Percentiles rank a stretch among this genome's conserved stretches.
Conservation (phyloP, 2,113 vertebrate species). For the Typhlomys cinereus region DNA sequence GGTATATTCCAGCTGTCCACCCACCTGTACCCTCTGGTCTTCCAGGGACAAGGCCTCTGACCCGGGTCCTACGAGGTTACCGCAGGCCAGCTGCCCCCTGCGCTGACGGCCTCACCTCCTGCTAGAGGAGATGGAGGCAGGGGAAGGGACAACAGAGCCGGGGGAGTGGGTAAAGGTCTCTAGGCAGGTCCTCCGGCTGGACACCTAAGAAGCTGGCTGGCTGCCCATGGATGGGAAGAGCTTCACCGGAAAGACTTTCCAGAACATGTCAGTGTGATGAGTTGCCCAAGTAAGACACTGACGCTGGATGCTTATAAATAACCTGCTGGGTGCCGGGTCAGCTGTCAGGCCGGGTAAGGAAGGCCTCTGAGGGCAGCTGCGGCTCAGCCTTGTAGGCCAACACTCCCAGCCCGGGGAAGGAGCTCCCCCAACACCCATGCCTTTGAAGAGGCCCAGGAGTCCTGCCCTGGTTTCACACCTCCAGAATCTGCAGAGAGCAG, state of each 20-base stretch:
- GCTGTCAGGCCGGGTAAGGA: not conserved
- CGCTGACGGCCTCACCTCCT: not conserved
- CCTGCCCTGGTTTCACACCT: not conserved
- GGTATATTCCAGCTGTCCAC: accelerated
- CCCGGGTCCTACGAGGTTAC: not conserved
- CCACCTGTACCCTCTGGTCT: not conserved
- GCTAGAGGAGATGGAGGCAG: not conserved
- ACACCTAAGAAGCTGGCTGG: not conserved
- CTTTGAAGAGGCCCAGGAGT: not conserved
- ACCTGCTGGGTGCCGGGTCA: not conserved
- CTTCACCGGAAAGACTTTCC: not conserved
- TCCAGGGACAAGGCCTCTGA: not conserved
- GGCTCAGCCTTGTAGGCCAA: too few species aligned
- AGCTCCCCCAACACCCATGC: not conserved
- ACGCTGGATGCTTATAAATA: constrained; percentile 73
- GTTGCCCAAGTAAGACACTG: constrained; percentile 37
- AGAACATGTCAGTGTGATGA: constrained; percentile 34
- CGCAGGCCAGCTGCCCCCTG: not conserved
- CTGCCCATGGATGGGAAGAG: not conserved
- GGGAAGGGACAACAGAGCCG: too few species aligned
- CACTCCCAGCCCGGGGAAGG: not conserved
- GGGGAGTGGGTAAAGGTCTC: not conserved
- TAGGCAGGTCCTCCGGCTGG: not conserved
- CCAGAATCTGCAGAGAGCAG: not conserved
- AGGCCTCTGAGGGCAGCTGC: constrained; percentile 8